phyloP scores from a whole-genome alignment of 35 echinoderm and acorn worm species.

The Anneissia japonica region DNA sequence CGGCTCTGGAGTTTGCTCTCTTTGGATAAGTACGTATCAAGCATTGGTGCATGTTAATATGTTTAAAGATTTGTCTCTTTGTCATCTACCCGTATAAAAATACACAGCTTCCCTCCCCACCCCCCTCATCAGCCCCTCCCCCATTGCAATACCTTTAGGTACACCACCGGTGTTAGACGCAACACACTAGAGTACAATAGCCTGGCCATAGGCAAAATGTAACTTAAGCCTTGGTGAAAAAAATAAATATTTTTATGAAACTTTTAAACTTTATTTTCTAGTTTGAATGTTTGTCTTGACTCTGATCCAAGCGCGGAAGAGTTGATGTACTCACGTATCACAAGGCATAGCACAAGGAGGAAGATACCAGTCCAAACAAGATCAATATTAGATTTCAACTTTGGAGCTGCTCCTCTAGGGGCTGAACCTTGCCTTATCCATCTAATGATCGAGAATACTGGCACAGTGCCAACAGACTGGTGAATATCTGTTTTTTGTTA shows the following conservation, averaged over 20 bases:
- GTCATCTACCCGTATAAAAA: not conserved
- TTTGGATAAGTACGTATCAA: constrained; percentile 80
- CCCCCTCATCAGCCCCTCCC: not conserved
- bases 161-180: not conserved
- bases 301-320: constrained; percentile 74
- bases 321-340: constrained; percentile 60
- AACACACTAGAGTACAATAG: not conserved
- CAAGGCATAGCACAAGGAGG: constrained; percentile 74
- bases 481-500: not conserved
- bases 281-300: constrained; percentile 72
- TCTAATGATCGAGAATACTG: constrained; percentile 94
- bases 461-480: constrained; percentile 88
- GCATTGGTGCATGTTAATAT: too few species aligned
- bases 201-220: not conserved
- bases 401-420: constrained; percentile 65
- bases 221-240: too few species aligned
- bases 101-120: not conserved
- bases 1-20: constrained; percentile 95
- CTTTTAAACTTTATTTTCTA: not conserved
- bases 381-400: constrained; percentile 93
- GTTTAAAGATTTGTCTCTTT: too few species aligned
- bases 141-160: constrained; percentile 2
- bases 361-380: constrained; percentile 51
- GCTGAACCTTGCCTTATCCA: constrained; percentile 62
- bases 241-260: too few species aligned